Percentiles rank a stretch among this genome's conserved stretches.
phyloP scores from a whole-genome alignment of 2,888 invertebrate species.

The Yponomeuta plumbellus region DNA sequence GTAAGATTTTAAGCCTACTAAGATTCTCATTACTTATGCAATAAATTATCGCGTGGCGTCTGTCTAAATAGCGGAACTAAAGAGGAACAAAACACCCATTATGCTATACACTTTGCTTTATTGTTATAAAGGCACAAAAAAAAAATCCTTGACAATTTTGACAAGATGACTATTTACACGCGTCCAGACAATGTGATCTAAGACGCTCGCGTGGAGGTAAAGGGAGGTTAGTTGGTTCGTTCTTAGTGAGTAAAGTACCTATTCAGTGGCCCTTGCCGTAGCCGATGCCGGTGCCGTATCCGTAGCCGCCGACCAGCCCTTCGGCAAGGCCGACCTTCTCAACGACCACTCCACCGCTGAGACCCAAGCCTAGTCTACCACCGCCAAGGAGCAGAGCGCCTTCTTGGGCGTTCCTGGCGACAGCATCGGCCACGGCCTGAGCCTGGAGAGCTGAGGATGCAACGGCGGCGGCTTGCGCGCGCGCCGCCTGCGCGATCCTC shows the following conservation, averaged over 20 bases:
- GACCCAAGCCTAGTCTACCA: constrained; percentile 30
- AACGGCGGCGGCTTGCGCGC: constrained; percentile 52
- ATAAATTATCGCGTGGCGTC: not conserved
- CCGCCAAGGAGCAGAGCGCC: constrained; percentile 51
- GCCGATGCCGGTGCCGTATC: constrained; percentile 30
- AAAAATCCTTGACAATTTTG: constrained; percentile 6
- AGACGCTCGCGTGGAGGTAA: constrained; percentile 54
- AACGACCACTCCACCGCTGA: constrained; percentile 23
- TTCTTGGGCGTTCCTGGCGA: constrained; percentile 55
- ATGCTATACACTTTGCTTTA: not conserved
- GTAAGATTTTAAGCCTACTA: too few species aligned
- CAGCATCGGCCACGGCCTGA: constrained; percentile 54
- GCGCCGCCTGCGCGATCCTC: constrained; percentile 58
- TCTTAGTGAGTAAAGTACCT: constrained; percentile 14
- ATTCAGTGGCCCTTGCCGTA: constrained; percentile 13
- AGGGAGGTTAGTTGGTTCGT: constrained; percentile 51
- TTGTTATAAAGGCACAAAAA: not conserved
- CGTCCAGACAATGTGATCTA: constrained; percentile 38
- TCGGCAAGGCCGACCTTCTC: not conserved
- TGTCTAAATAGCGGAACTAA: not conserved
- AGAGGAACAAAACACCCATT: not conserved
- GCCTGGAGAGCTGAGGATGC: constrained; percentile 54
- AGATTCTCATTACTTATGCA: too few species aligned
- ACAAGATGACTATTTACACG: constrained; percentile 33
- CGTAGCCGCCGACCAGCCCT: constrained; percentile 26